Conservation (phyloP, 2,797 vertebrate species). For the Momotus momota region DNA sequence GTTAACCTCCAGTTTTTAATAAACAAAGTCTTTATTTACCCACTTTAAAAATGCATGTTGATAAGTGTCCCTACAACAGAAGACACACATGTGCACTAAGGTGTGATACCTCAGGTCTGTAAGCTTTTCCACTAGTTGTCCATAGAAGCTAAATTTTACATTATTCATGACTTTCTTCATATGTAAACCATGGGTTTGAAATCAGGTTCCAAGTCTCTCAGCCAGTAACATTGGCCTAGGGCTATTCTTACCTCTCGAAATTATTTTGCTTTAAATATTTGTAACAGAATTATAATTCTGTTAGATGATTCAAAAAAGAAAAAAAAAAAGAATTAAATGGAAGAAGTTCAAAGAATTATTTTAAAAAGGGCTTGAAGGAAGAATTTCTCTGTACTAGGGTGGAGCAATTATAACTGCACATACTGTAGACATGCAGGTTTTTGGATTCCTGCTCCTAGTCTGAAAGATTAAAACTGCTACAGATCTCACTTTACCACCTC, state of each 20-base stretch:
- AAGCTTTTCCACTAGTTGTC: background rate
- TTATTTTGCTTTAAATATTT: too few relatives aligned
- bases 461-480: background rate
- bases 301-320: background rate
- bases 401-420: conserved; percentile 5
- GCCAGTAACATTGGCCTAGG: background rate
- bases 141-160: background rate
- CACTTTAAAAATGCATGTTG: background rate
- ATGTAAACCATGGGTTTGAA: background rate
- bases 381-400: background rate
- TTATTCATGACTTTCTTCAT: conserved; percentile 11
- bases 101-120: background rate
- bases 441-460: background rate
- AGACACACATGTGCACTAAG: background rate
- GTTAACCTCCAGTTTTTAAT: background rate
- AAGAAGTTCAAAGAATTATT: conserved; percentile 49
- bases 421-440: background rate
- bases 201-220: background rate
- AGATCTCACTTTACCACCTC: background rate
- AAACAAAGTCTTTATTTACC: background rate
- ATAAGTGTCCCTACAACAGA: background rate
- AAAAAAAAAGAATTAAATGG: background rate
- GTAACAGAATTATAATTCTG: background rate
- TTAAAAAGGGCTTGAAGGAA: conserved; percentile 26
- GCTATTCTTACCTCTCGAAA: conserved; percentile 36